These are phyloP conservation scores for Lepidurus apus DNA, from an alignment of 1,140 invertebrate genomes.

Conservation along the genomic window DNA sequence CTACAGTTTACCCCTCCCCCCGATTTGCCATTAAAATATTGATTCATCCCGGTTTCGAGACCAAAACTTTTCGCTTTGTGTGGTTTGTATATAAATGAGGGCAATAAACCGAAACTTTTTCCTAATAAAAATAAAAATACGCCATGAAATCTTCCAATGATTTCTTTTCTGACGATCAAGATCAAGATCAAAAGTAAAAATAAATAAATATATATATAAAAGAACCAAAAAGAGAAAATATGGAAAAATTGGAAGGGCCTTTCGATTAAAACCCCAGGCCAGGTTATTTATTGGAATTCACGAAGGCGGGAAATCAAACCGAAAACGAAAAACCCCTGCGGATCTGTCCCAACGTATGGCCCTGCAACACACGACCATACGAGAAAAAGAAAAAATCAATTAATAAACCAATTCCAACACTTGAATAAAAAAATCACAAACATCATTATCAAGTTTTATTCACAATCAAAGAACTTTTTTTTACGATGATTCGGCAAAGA, in stretches of 20 bases:
- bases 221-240: background rate
- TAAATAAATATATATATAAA: background rate
- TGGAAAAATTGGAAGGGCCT: slow-evolving; percentile 12
- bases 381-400: slow-evolving; percentile 16
- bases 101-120: slow-evolving; percentile 1
- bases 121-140: background rate
- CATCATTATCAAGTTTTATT: slow-evolving; percentile 20
- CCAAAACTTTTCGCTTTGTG: background rate
- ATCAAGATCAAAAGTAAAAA: slow-evolving; percentile 17
- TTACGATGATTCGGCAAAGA: background rate
- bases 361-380: slow-evolving; percentile 26
- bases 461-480: slow-evolving; percentile 28
- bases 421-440: background rate
- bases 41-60: slow-evolving; percentile 9
- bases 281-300: slow-evolving; percentile 18
- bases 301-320: slow-evolving; percentile 16
- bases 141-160: background rate
- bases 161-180: background rate
- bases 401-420: slow-evolving; percentile 24
- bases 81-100: slow-evolving; percentile 19
- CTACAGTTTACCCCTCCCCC: background rate
- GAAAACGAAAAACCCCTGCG: background rate
- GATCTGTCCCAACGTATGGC: slow-evolving; percentile 16
- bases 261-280: slow-evolving; percentile 10
- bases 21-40: background rate